These are phyloP conservation scores for Lacerta bilineata DNA, from an alignment of 2,797 vertebrate species.

Conservation along the genomic window DNA sequence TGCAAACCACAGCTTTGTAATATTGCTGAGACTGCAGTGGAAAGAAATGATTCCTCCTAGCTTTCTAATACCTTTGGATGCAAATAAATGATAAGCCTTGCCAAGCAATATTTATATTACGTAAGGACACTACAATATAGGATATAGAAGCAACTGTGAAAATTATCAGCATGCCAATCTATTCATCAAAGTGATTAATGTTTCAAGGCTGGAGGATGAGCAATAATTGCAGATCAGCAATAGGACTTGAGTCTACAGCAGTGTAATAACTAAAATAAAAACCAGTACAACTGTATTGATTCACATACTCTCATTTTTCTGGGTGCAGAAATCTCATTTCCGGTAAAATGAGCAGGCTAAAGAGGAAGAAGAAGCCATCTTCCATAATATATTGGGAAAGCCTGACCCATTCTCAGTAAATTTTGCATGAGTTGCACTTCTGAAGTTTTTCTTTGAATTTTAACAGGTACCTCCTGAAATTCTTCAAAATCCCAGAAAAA, in stretches of 20 bases:
- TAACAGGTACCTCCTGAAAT: neutral
- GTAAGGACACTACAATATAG: slow-evolving; percentile 7
- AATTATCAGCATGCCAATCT: neutral
- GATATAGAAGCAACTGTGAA: slow-evolving; percentile 12
- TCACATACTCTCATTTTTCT: neutral
- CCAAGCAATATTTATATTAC: slow-evolving; percentile 22
- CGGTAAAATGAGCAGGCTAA: no score
- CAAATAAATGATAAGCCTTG: slow-evolving; percentile 20
- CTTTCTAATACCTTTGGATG: slow-evolving; percentile 12
- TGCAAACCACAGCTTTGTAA: slow-evolving; percentile 26
- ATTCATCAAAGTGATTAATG: neutral
- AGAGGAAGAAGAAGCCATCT: neutral
- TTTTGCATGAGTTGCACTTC: neutral
- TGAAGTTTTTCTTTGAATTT: neutral
- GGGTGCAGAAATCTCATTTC: no score
- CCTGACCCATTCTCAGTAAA: no score
- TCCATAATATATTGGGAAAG: no score
- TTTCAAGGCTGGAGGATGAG: no score
- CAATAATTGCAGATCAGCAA: no score
- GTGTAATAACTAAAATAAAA: no score
- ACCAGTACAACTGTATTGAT: neutral
- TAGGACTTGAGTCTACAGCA: neutral
- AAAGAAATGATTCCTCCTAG: slow-evolving; percentile 1
- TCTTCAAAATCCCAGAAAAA: neutral
- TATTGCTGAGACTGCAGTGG: slow-evolving; percentile 31